A percentile compares a stretch with the other conserved stretches of the same genome.
Conservation (phyloP, 2,113 vertebrate genomes). For the Corvus cornix region DNA sequence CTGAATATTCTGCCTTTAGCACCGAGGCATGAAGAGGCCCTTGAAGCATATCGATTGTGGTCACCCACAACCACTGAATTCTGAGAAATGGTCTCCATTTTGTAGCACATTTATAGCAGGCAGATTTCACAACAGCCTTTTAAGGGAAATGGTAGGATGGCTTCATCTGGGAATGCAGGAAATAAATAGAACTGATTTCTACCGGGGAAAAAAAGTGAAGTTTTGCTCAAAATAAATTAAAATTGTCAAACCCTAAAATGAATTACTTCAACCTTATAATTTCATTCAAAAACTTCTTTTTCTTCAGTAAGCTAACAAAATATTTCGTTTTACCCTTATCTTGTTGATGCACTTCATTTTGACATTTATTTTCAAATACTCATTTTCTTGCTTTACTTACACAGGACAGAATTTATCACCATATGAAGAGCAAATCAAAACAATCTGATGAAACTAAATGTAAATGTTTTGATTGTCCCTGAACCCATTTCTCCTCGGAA, state of each 20-base stretch:
- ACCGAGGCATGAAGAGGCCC: not conserved
- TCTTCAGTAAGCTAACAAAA: not conserved
- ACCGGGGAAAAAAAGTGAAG: not conserved
- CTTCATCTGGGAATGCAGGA: not conserved
- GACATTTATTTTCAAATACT: not conserved
- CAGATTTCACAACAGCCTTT: slow-evolving; percentile 2
- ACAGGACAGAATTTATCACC: slow-evolving; percentile 9
- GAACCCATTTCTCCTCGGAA: not conserved
- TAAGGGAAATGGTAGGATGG: not conserved
- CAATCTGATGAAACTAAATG: not conserved
- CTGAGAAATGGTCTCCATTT: slow-evolving; percentile 14
- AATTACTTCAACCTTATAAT: not conserved
- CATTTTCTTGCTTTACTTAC: not conserved
- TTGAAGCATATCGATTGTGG: not conserved
- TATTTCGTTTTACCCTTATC: not conserved
- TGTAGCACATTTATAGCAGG: not conserved
- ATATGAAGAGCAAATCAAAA: slow-evolving; percentile 5
- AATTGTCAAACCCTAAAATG: not conserved
- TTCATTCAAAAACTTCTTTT: not conserved
- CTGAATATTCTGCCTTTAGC: not conserved
- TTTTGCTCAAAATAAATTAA: slow-evolving; percentile 31
- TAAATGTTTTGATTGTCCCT: not conserved
- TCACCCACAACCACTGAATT: not conserved
- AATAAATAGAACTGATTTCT: not conserved
- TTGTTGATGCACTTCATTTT: not conserved